phyloP scores from a whole-genome alignment of 2,888 invertebrate species.

The Chorisops tibialis region DNA sequence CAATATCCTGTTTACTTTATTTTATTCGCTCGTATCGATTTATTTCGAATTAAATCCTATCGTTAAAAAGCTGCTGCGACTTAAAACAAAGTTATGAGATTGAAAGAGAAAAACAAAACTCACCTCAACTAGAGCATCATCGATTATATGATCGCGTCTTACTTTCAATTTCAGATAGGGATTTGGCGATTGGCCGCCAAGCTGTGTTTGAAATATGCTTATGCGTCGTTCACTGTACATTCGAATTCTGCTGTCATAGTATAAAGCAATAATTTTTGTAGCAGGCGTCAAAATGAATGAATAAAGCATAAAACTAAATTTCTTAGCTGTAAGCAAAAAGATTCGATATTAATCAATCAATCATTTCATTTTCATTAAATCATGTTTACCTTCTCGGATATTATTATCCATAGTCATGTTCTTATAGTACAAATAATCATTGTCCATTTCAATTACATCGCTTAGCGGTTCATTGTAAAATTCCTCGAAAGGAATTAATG shows the following conservation, averaged over 20 bases:
- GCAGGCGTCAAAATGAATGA: slow-evolving; percentile 89
- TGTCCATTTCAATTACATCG: slow-evolving; percentile 90
- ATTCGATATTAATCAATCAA: background rate
- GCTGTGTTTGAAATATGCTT: slow-evolving; percentile 69
- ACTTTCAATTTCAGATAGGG: slow-evolving; percentile 82
- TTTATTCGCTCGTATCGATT: too few species aligned
- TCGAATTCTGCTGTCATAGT: slow-evolving; percentile 90
- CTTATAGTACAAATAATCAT: slow-evolving; percentile 88
- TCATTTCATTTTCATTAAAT: background rate
- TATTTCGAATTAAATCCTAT: background rate
- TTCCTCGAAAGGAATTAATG: slow-evolving; percentile 79
- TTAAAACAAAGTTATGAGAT: background rate
- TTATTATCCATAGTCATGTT: slow-evolving; percentile 53
- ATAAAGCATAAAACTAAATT: slow-evolving; percentile 87
- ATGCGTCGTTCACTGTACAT: slow-evolving; percentile 91
- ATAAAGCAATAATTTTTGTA: slow-evolving; percentile 85
- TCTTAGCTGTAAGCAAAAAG: slow-evolving; percentile 53
- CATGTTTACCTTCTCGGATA: slow-evolving; percentile 36
- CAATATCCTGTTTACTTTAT: too few species aligned
- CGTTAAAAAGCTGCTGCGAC: background rate
- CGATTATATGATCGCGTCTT: slow-evolving; percentile 80
- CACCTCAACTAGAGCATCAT: slow-evolving; percentile 83
- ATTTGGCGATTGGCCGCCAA: slow-evolving; percentile 76
- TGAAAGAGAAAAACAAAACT: slow-evolving; percentile 21
- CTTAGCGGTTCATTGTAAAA: slow-evolving; percentile 94